These are phyloP conservation scores for Oreocharis arfaki DNA, from an alignment of 2,113 vertebrate genomes.

Conservation along the genomic window DNA sequence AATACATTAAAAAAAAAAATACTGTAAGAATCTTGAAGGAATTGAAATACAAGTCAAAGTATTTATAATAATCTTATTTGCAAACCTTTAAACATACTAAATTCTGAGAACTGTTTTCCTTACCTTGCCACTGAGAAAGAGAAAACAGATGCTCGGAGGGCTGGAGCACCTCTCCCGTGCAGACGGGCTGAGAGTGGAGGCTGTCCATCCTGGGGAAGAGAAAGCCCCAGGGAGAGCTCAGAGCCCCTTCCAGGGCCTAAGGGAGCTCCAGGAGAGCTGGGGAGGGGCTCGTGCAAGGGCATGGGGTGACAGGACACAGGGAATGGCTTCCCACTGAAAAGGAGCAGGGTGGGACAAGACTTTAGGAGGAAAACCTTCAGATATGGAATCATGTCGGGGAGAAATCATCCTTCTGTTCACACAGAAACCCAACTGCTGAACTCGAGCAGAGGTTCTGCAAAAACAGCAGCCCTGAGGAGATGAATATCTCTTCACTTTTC, in stretches of 20 bases:
- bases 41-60: background rate
- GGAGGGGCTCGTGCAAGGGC: background rate
- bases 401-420: background rate
- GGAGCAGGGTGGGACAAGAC: background rate
- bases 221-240: no score
- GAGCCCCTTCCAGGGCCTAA: fast-evolving
- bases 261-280: background rate
- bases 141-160: no score
- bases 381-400: background rate
- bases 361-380: fast-evolving
- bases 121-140: background rate
- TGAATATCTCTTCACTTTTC: background rate
- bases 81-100: background rate
- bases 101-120: background rate
- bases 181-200: background rate
- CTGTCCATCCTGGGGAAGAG: background rate
- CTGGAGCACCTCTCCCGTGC: background rate
- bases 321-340: background rate
- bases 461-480: background rate
- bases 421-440: background rate
- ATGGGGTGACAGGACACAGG: background rate
- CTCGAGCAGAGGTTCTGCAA: background rate
- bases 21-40: background rate
- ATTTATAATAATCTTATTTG: background rate
- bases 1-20: background rate